These are phyloP conservation scores for Urocynchramus pylzowi DNA, from an alignment of 2,113 vertebrate species.

Conservation along the genomic window DNA sequence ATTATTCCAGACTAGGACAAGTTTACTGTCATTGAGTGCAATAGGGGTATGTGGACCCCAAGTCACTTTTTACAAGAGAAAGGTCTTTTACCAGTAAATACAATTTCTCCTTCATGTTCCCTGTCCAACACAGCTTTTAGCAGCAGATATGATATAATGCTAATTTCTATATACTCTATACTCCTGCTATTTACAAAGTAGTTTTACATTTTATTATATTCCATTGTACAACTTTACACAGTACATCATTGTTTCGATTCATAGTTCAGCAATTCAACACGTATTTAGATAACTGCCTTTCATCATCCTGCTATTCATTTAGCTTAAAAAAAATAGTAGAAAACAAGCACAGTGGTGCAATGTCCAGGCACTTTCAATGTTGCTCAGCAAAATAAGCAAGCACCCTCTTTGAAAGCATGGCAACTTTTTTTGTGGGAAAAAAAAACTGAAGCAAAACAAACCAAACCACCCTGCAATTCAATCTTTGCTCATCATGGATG, in stretches of 20 bases:
- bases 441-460: not conserved
- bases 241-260: not conserved
- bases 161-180: not conserved
- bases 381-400: constrained; percentile 69
- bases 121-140: not conserved
- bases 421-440: not conserved
- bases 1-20: not conserved
- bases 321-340: constrained; percentile 66
- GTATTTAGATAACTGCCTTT: not conserved
- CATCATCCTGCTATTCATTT: not conserved
- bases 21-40: not conserved
- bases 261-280: constrained; percentile 40
- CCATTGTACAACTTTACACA: constrained; percentile 74
- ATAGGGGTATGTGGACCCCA: not conserved
- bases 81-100: not conserved
- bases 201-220: constrained; percentile 74
- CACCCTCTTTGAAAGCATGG: constrained; percentile 70
- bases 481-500: not conserved
- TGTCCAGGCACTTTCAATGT: constrained; percentile 76
- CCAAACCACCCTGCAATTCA: not conserved
- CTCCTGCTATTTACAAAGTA: constrained; percentile 66
- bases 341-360: constrained; percentile 72
- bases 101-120: not conserved
- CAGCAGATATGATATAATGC: not conserved
- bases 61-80: not conserved